Evolutionary conservation across 1,140 invertebrate genomes (phyloP).

Genomic region (Caenorhabditis brenneri): DNA sequence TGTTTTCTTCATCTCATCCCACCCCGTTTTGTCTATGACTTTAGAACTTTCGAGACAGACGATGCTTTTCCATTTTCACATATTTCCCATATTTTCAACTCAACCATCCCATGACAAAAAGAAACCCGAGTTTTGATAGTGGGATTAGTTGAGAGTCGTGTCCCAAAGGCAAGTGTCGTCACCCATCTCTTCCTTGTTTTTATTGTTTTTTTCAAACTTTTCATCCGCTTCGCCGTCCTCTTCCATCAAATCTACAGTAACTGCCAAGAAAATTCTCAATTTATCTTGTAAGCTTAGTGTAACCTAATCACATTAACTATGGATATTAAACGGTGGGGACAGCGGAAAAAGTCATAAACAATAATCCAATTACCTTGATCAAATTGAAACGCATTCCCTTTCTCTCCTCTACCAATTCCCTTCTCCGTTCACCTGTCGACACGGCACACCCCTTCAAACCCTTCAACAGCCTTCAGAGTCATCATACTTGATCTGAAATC

Average conservation of each 20-base stretch:
- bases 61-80: not conserved
- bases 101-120: not conserved
- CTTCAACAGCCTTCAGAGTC: not conserved
- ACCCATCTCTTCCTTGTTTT: no score
- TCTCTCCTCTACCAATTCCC: not conserved
- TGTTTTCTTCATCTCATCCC: not conserved
- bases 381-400: conserved; percentile 1
- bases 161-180: conserved; percentile 9
- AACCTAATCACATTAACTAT: conserved; percentile 4
- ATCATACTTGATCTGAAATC: not conserved
- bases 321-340: not conserved
- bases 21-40: no score
- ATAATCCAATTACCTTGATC: conserved; percentile 33
- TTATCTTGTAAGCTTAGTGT: not conserved
- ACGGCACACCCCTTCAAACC: not conserved
- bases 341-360: not conserved
- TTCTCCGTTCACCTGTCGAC: not conserved
- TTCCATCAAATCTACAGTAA: not conserved
- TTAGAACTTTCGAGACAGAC: conserved; percentile 12
- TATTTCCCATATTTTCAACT: not conserved
- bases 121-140: conserved; percentile 17
- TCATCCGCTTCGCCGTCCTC: not conserved
- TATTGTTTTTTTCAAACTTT: not conserved
- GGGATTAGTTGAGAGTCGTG: conserved; percentile 19
- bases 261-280: not conserved